Evolutionary conservation across 30 jellyfish, hydroid and myxozoan genomes (phyloP).

Genomic region (Hydractinia echinata): DNA sequence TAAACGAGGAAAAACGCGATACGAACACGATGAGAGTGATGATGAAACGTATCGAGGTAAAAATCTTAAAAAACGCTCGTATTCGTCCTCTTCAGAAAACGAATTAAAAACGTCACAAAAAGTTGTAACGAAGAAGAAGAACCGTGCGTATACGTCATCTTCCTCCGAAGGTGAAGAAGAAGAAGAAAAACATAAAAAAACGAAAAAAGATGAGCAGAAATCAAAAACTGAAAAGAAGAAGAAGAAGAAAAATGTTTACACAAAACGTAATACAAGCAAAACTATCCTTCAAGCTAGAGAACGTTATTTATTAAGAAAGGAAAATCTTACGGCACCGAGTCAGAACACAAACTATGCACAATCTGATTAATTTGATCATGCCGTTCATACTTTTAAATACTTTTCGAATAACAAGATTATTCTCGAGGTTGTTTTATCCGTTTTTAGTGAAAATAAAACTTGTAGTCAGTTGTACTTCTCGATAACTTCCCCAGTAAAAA

Average conservation of each 20-base stretch:
- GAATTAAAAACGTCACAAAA: background rate
- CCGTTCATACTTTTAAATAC: too few relatives aligned
- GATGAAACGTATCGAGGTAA: background rate
- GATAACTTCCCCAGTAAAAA: too few relatives aligned
- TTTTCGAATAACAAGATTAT: too few relatives aligned
- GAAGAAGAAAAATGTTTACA: conserved; percentile 25
- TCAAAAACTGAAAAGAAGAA: background rate
- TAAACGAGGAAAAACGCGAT: background rate
- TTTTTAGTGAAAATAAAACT: too few relatives aligned
- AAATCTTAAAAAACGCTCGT: background rate
- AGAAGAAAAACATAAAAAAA: background rate
- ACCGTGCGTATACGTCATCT: background rate
- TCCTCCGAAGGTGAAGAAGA: conserved; percentile 19
- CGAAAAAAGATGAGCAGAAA: background rate
- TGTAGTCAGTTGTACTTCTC: too few relatives aligned
- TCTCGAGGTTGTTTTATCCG: too few relatives aligned
- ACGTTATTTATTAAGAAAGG: conserved; percentile 61
- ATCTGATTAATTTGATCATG: too few relatives aligned
- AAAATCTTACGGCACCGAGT: background rate
- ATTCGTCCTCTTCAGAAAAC: background rate
- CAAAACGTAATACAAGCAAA: conserved; percentile 44
- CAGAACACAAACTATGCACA: too few relatives aligned
- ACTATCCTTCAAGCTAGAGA: conserved; percentile 59
- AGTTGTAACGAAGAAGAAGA: conserved; percentile 18
- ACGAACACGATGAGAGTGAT: background rate